A percentile compares a stretch with the other conserved stretches of the same genome.
Conservation (phyloP, 1,140 invertebrate genomes). For the Drosophila sucinea region DNA sequence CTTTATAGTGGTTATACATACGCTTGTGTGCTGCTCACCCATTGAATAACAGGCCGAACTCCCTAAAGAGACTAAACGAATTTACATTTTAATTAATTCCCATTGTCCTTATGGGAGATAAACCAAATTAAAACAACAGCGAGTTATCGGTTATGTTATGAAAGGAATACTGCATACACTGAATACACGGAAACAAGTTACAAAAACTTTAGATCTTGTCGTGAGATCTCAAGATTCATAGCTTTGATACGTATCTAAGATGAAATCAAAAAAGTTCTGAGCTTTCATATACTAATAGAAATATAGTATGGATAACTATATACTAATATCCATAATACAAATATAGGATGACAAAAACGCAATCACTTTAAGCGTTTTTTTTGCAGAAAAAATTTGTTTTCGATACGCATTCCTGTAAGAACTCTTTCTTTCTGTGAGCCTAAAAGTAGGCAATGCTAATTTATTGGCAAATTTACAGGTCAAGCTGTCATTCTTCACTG, state of each 20-base stretch:
- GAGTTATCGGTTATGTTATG: not conserved
- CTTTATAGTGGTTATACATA: conserved; percentile 42
- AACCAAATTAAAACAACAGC: not conserved
- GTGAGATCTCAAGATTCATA: too few relatives aligned
- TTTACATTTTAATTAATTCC: not conserved
- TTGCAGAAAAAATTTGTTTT: not conserved
- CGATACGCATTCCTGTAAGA: not conserved
- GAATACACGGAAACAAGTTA: too few relatives aligned
- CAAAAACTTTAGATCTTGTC: too few relatives aligned
- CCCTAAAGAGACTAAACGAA: not conserved
- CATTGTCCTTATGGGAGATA: not conserved
- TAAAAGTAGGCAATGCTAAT: conserved; percentile 11
- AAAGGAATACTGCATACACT: too few relatives aligned
- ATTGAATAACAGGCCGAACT: conserved; percentile 34
- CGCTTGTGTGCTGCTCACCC: conserved; percentile 31
- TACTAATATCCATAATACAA: too few relatives aligned
- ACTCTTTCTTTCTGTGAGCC: not conserved
- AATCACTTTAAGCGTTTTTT: not conserved
- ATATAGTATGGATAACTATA: too few relatives aligned
- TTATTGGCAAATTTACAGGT: not conserved
- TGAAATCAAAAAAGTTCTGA: too few relatives aligned
- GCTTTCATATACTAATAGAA: too few relatives aligned
- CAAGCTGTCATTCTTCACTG: conserved; percentile 31
- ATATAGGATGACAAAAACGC: too few relatives aligned
- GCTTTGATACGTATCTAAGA: too few relatives aligned